A percentile compares a stretch with the other conserved stretches of the same genome.
Conservation (phyloP, 2,888 invertebrate species). For the Asteroscopus sphinx region DNA sequence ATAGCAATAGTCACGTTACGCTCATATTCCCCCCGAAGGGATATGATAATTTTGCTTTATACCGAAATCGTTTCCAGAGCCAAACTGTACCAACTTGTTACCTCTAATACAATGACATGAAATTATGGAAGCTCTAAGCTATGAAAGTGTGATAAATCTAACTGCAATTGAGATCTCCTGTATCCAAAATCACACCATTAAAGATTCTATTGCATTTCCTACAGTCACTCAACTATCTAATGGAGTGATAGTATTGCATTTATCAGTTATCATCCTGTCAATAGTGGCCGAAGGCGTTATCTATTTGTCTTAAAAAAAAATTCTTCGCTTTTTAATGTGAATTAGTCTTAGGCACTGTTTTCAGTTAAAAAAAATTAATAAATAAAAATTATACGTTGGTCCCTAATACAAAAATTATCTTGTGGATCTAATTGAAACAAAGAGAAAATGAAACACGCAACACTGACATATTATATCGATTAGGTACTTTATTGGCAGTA, state of each 20-base stretch:
- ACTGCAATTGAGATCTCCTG: too few species aligned
- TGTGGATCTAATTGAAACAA: background rate
- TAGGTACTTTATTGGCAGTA: constrained; percentile 32
- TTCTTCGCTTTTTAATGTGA: too few species aligned
- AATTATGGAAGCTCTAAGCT: background rate
- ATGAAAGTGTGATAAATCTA: background rate
- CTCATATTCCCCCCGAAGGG: background rate
- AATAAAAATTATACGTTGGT: too few species aligned
- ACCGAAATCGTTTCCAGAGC: background rate
- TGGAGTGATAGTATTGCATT: background rate
- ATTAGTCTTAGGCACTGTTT: too few species aligned
- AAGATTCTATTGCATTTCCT: background rate
- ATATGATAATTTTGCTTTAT: background rate
- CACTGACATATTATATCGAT: constrained; percentile 1
- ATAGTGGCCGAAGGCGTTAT: background rate
- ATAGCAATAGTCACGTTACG: background rate
- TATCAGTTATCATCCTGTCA: background rate
- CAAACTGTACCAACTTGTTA: background rate
- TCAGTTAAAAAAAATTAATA: too few species aligned
- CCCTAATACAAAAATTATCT: too few species aligned
- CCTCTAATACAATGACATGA: background rate
- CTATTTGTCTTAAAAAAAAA: too few species aligned
- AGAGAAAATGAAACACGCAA: constrained; percentile 24
- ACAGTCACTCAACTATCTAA: background rate
- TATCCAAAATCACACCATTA: too few species aligned